These are phyloP conservation scores for Columbina picui DNA, from an alignment of 2,113 vertebrate species.

Conservation along the genomic window DNA sequence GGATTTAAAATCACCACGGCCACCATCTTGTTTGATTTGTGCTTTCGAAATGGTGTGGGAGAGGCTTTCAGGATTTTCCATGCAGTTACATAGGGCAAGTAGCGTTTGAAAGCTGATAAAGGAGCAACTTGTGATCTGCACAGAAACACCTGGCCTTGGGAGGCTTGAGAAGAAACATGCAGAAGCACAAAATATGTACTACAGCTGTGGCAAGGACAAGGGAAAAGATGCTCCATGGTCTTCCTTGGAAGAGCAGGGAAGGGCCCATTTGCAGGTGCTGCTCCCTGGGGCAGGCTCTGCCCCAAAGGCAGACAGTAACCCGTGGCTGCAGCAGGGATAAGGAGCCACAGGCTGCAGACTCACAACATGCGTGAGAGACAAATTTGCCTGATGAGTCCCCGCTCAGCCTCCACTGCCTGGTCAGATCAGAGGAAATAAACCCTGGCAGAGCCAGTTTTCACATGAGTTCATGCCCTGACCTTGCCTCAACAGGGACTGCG, in stretches of 20 bases:
- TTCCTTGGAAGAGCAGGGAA: background rate
- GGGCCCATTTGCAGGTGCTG: background rate
- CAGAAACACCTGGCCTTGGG: background rate
- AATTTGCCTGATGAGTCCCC: background rate
- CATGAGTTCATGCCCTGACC: slow-evolving; percentile 17
- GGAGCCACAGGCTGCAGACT: background rate
- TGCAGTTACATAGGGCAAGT: background rate
- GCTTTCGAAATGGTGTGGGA: background rate
- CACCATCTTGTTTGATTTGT: background rate
- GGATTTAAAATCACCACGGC: background rate
- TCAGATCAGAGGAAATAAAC: slow-evolving; percentile 13
- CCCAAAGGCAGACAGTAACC: background rate
- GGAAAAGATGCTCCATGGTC: background rate
- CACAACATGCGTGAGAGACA: background rate
- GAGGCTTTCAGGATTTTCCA: background rate
- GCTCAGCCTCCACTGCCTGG: background rate
- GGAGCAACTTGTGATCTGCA: background rate
- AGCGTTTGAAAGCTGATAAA: background rate
- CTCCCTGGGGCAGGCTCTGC: background rate
- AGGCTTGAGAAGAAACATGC: background rate
- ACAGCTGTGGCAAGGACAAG: background rate
- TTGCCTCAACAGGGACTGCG: background rate
- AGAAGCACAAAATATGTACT: background rate
- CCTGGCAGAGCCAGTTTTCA: slow-evolving; percentile 16
- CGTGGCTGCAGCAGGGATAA: background rate